phyloP scores from a whole-genome alignment of 2,797 vertebrate species.

The Coracias cyanogaster region DNA sequence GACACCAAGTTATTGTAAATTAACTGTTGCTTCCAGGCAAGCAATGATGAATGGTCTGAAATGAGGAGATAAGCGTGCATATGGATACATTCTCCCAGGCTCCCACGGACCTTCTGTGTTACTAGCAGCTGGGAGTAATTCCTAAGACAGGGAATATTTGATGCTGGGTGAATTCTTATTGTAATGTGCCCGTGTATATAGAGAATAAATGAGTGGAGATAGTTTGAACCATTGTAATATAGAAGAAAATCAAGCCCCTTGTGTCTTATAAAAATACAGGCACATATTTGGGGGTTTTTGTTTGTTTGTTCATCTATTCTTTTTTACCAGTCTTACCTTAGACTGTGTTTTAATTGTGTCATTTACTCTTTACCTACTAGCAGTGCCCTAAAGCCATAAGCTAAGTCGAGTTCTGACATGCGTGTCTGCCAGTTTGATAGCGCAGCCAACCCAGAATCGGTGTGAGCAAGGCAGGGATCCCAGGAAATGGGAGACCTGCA shows the following conservation, averaged over 20 bases:
- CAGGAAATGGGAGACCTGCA: background rate
- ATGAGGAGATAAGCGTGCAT: slow-evolving; percentile 37
- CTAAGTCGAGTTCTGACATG: background rate
- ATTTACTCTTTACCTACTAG: background rate
- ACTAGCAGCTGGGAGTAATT: slow-evolving; percentile 32
- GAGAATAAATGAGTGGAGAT: background rate
- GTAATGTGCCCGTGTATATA: background rate
- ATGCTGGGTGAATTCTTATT: background rate
- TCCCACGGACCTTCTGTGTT: slow-evolving; percentile 8
- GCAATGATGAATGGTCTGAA: slow-evolving; percentile 61
- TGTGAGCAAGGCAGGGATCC: background rate
- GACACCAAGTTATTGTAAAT: slow-evolving; percentile 47
- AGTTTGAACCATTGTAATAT: background rate
- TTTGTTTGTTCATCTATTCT: background rate
- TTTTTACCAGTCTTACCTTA: background rate
- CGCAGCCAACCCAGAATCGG: background rate
- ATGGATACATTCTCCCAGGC: slow-evolving; percentile 52
- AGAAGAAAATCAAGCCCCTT: background rate
- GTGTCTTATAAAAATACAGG: background rate
- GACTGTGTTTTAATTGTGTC: background rate
- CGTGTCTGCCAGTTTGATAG: background rate
- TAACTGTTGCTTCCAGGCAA: slow-evolving; percentile 53
- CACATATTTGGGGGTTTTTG: fast-evolving
- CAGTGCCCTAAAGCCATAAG: background rate
- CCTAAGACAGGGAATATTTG: background rate